Conservation (phyloP, 2,888 invertebrate species). For the Smittia aterrima region DNA sequence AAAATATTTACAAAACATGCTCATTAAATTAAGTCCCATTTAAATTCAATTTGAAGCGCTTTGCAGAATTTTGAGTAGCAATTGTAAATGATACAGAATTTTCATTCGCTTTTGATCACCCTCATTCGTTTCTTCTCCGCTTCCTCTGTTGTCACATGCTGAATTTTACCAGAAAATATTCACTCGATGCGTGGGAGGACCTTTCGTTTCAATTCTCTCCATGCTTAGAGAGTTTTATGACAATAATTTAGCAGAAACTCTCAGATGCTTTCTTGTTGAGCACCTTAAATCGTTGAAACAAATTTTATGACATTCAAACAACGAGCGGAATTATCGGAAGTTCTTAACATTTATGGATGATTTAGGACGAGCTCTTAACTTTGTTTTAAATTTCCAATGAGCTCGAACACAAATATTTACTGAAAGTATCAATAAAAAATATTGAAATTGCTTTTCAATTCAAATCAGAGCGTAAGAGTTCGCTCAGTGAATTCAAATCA, state of each 20-base stretch:
- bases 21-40: slow-evolving; percentile 41
- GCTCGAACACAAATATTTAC: too few relatives aligned
- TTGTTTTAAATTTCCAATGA: too few relatives aligned
- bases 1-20: slow-evolving; percentile 22
- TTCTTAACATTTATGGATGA: too few relatives aligned
- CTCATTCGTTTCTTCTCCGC: not conserved
- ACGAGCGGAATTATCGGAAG: too few relatives aligned
- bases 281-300: too few relatives aligned
- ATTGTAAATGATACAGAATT: not conserved
- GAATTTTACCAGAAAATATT: not conserved
- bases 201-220: not conserved
- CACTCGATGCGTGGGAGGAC: not conserved
- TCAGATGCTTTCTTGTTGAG: too few relatives aligned
- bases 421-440: not conserved
- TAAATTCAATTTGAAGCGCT: slow-evolving; percentile 39
- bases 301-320: too few relatives aligned
- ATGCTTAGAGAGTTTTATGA: not conserved
- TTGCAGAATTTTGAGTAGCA: slow-evolving; percentile 9
- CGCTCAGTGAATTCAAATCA: slow-evolving; percentile 35
- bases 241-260: not conserved
- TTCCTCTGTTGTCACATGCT: not conserved
- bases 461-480: not conserved
- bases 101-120: slow-evolving; percentile 37
- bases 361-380: too few relatives aligned
- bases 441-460: not conserved